Evolutionary conservation across 2,888 invertebrate genomes (phyloP).

Genomic region (Chaetogeoica ovagalla): DNA sequence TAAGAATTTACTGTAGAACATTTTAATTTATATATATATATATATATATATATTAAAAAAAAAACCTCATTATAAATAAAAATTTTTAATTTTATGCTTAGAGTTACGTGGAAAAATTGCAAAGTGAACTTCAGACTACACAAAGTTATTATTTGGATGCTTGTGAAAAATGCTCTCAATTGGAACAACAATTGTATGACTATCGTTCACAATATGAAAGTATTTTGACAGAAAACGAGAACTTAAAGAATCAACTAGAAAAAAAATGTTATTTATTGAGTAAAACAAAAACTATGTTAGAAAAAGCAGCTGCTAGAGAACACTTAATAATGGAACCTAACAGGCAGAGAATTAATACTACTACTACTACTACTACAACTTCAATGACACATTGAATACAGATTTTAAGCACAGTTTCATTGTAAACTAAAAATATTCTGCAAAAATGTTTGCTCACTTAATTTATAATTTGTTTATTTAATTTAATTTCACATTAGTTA

Average conservation of each 20-base stretch:
- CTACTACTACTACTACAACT: constrained; percentile 1
- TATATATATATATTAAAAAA: too few species aligned
- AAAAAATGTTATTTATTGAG: constrained; percentile 67
- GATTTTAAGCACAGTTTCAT: not conserved
- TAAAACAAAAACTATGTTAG: constrained; percentile 68
- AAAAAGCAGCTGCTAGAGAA: constrained; percentile 69
- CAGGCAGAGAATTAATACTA: not conserved
- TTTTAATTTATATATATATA: too few species aligned
- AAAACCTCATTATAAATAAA: not conserved
- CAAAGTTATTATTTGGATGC: constrained; percentile 57
- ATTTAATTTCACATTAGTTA: too few species aligned
- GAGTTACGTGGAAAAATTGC: constrained; percentile 57
- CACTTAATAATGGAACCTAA: constrained; percentile 64
- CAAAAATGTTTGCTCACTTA: too few species aligned
- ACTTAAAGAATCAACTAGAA: constrained; percentile 64
- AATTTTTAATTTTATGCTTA: constrained; percentile 19
- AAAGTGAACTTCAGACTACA: constrained; percentile 57
- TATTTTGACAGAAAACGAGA: constrained; percentile 60
- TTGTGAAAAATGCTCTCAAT: constrained; percentile 56
- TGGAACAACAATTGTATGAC: constrained; percentile 55
- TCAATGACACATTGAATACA: not conserved
- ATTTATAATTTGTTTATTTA: too few species aligned
- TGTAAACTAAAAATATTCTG: too few species aligned
- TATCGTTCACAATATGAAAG: constrained; percentile 38
- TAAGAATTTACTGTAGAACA: too few species aligned